Percentiles rank a stretch among this genome's conserved stretches.
These are phyloP conservation scores for Syngnathus acus DNA, from an alignment of 2,797 vertebrate genomes.

Conservation along the genomic window DNA sequence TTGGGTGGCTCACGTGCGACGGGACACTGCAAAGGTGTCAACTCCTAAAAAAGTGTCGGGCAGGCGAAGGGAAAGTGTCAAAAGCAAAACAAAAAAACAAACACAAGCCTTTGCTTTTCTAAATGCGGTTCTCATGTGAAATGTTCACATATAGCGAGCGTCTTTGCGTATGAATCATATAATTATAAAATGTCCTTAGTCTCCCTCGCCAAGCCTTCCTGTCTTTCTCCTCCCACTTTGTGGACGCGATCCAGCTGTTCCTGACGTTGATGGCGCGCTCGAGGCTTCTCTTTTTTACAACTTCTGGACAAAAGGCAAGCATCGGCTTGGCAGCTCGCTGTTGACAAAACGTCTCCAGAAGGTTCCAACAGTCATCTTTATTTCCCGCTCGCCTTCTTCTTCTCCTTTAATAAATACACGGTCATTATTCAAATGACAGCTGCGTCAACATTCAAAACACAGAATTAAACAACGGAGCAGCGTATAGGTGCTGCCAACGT, in stretches of 20 bases:
- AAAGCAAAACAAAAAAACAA: not conserved
- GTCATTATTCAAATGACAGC: constrained; percentile 40
- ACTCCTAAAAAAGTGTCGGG: not conserved
- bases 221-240: constrained; percentile 17
- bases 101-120: not conserved
- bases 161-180: constrained; percentile 20
- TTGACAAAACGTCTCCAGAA: not conserved
- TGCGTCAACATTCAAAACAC: constrained; percentile 38
- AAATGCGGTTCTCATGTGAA: not conserved
- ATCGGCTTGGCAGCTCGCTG: not conserved
- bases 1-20: not conserved
- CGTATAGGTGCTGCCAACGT: constrained; percentile 13
- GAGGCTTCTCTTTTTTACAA: constrained; percentile 25
- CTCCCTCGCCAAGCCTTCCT: constrained; percentile 19
- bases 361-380: not conserved
- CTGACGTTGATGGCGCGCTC: constrained; percentile 31
- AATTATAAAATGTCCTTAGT: constrained; percentile 37
- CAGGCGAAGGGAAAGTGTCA: too few relatives aligned
- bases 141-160: constrained; percentile 9
- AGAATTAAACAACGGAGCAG: constrained; percentile 29
- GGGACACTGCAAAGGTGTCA: not conserved
- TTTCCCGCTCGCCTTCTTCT: not conserved
- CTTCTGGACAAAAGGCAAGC: constrained; percentile 12
- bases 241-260: constrained; percentile 47
- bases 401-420: constrained; percentile 49